Conservation (phyloP, 2,113 vertebrate species). For the Neolamprologus devosi region DNA sequence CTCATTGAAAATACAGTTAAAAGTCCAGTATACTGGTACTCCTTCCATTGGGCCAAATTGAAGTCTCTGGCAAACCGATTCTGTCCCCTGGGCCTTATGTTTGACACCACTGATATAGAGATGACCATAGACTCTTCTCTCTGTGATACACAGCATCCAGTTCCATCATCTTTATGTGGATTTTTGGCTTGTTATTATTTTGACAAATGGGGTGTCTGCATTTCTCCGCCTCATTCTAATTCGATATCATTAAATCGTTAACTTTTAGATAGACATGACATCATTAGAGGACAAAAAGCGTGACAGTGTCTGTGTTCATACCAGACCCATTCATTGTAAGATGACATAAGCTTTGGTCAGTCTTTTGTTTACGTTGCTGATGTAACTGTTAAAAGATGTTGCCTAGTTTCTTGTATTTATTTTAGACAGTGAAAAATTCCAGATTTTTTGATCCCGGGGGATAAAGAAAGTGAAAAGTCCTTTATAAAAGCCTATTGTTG, state of each 20-base stretch:
- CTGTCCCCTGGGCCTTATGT: background rate
- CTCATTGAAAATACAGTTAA: background rate
- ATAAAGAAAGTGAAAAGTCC: background rate
- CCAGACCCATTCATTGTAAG: background rate
- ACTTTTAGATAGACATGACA: background rate
- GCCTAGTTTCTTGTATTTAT: background rate
- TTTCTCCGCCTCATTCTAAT: background rate
- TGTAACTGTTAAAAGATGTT: background rate
- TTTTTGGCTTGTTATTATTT: background rate
- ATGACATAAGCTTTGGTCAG: background rate
- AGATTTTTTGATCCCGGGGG: fast-evolving
- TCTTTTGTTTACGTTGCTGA: background rate
- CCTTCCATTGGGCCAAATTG: background rate
- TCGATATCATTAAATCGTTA: fast-evolving
- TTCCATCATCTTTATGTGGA: background rate
- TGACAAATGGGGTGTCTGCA: background rate
- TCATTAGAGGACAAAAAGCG: background rate
- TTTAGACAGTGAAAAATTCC: background rate
- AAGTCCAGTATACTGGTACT: background rate
- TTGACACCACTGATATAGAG: background rate
- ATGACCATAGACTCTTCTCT: background rate
- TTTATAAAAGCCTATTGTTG: background rate
- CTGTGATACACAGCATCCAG: background rate
- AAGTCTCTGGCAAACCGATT: background rate
- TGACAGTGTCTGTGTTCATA: background rate